A percentile compares a stretch with the other conserved stretches of the same genome.
phyloP scores from a whole-genome alignment of 1,140 invertebrate genomes.

The Plectrocnemia conspersa region DNA sequence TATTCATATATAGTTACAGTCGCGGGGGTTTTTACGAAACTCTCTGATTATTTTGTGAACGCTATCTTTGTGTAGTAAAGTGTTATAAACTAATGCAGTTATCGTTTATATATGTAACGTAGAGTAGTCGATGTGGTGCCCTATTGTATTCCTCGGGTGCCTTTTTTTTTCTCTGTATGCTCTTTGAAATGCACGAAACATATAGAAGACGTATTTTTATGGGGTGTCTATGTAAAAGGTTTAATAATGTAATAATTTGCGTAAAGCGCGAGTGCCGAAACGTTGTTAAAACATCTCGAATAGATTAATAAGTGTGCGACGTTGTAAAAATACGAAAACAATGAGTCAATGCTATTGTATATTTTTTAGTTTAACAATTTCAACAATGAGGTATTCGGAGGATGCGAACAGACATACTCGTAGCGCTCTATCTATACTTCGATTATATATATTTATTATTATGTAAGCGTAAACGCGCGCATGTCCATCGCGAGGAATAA shows the following conservation, averaged over 20 bases:
- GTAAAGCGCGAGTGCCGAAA: slow-evolving; percentile 27
- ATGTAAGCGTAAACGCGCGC: no score
- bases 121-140: slow-evolving; percentile 53
- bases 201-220: slow-evolving; percentile 49
- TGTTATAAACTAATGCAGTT: slow-evolving; percentile 33
- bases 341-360: slow-evolving; percentile 35
- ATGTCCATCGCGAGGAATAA: slow-evolving; percentile 22
- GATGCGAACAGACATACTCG: no score
- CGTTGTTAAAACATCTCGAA: slow-evolving; percentile 28
- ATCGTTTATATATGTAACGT: slow-evolving; percentile 39
- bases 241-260: slow-evolving; percentile 23
- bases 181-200: slow-evolving; percentile 57
- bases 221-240: slow-evolving; percentile 33
- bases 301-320: slow-evolving; percentile 32
- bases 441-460: no score
- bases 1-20: slow-evolving; percentile 2
- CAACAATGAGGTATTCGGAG: slow-evolving; percentile 25
- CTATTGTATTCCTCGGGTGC: slow-evolving; percentile 48
- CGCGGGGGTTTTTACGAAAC: neutral
- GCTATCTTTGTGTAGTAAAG: slow-evolving; percentile 32
- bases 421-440: no score
- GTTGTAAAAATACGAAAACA: slow-evolving; percentile 34
- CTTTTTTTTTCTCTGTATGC: slow-evolving; percentile 54
- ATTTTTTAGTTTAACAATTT: slow-evolving; percentile 34
- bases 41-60: slow-evolving; percentile 11